These are phyloP conservation scores for Quadroppia sp. DNA, from an alignment of 2,888 invertebrate species.

Conservation along the genomic window DNA sequence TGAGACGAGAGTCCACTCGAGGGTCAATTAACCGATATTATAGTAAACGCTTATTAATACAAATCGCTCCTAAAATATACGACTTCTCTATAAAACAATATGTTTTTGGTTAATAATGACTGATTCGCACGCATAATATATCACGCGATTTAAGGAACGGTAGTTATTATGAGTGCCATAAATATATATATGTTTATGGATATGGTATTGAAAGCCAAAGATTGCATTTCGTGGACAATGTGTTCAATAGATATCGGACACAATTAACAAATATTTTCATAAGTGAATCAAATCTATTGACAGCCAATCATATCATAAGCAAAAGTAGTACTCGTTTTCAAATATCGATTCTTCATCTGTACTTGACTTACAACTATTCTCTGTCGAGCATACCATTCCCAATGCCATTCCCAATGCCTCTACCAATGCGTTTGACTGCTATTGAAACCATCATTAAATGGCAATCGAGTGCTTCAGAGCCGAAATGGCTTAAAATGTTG, in stretches of 20 bases:
- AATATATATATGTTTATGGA: background rate
- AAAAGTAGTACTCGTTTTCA: slow-evolving; percentile 5
- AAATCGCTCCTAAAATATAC: slow-evolving; percentile 6
- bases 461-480: slow-evolving; percentile 12
- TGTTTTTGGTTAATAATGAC: slow-evolving; percentile 1
- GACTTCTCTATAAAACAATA: background rate
- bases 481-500: slow-evolving; percentile 3
- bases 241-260: background rate
- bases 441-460: slow-evolving; percentile 34
- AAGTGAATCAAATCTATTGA: background rate
- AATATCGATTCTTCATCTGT: slow-evolving; percentile 31
- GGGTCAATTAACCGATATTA: slow-evolving; percentile 25
- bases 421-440: background rate
- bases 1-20: slow-evolving; percentile 18
- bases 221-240: background rate
- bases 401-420: background rate
- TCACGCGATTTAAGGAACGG: slow-evolving; percentile 17
- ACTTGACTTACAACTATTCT: background rate
- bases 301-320: background rate
- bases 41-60: background rate
- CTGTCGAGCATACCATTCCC: background rate
- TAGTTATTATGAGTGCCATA: background rate
- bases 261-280: background rate
- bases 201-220: background rate
- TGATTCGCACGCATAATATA: slow-evolving; percentile 24